Evolutionary conservation across 2,113 vertebrate species (phyloP).

Genomic region (Sinocyclocheilus grahami): DNA sequence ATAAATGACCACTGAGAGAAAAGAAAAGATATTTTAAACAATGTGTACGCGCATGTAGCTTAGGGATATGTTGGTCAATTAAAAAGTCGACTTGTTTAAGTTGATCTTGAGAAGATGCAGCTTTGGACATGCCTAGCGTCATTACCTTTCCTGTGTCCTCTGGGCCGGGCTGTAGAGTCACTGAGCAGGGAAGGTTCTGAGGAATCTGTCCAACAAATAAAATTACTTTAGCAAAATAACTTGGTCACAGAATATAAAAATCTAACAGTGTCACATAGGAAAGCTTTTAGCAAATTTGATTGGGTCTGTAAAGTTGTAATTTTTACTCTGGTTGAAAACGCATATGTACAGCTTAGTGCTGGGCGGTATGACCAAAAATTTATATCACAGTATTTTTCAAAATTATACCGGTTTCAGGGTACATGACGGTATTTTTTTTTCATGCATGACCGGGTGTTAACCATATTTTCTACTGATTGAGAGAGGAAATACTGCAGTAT

Average conservation of each 20-base stretch:
- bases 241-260: background rate
- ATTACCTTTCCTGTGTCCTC: conserved; percentile 92
- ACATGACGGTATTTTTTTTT: too few relatives aligned
- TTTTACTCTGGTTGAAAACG: background rate
- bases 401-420: too few relatives aligned
- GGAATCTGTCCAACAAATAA: conserved; percentile 78
- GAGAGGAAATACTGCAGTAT: too few relatives aligned
- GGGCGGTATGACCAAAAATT: too few relatives aligned
- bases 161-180: conserved; percentile 91
- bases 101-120: background rate
- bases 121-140: background rate
- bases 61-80: background rate
- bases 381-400: too few relatives aligned
- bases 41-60: background rate
- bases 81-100: background rate
- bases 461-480: too few relatives aligned
- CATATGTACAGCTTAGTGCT: too few relatives aligned
- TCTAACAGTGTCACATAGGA: background rate
- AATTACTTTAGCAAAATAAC: background rate
- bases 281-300: background rate
- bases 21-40: background rate
- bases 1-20: background rate
- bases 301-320: background rate
- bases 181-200: conserved; percentile 90
- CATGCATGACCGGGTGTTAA: too few relatives aligned